Percentiles rank a stretch among this genome's conserved stretches.
Evolutionary conservation across 1,140 invertebrate species (phyloP).

Genomic region (Drosophila albomicans): DNA sequence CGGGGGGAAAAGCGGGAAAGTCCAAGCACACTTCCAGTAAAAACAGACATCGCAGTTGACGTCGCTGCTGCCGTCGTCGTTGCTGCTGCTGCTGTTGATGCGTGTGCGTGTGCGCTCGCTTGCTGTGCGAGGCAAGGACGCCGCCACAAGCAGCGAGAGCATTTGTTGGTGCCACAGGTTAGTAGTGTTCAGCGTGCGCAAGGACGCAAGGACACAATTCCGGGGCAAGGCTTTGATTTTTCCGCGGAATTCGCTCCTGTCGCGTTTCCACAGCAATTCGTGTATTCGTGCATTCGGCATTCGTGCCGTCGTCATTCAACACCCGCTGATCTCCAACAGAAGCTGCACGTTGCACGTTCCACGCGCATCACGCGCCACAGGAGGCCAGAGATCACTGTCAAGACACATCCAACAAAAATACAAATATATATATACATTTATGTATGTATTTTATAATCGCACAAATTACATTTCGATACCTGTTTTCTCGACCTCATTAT

Average conservation of each 20-base stretch:
- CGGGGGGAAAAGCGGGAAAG: slow-evolving; percentile 35
- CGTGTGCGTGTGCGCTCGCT: slow-evolving; percentile 75
- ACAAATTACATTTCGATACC: slow-evolving; percentile 18
- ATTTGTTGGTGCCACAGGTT: slow-evolving; percentile 43
- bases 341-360: slow-evolving; percentile 37
- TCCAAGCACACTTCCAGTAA: slow-evolving; percentile 68
- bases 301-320: slow-evolving; percentile 31
- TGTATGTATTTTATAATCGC: neutral
- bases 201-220: slow-evolving; percentile 30
- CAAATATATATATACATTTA: neutral
- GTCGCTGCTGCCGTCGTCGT: neutral
- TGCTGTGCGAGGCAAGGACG: slow-evolving; percentile 61
- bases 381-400: neutral
- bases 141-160: slow-evolving; percentile 6
- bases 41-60: slow-evolving; percentile 8
- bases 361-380: slow-evolving; percentile 15
- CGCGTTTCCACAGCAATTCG: slow-evolving; percentile 60
- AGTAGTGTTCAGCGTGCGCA: slow-evolving; percentile 50
- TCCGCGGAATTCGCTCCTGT: slow-evolving; percentile 64
- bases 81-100: slow-evolving; percentile 41
- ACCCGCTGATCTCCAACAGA: slow-evolving; percentile 61
- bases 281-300: too few relatives aligned
- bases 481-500: neutral
- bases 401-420: neutral
- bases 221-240: slow-evolving; percentile 36